phyloP scores from a whole-genome alignment of 2,797 vertebrate genomes.

The Eulemur mongoz region DNA sequence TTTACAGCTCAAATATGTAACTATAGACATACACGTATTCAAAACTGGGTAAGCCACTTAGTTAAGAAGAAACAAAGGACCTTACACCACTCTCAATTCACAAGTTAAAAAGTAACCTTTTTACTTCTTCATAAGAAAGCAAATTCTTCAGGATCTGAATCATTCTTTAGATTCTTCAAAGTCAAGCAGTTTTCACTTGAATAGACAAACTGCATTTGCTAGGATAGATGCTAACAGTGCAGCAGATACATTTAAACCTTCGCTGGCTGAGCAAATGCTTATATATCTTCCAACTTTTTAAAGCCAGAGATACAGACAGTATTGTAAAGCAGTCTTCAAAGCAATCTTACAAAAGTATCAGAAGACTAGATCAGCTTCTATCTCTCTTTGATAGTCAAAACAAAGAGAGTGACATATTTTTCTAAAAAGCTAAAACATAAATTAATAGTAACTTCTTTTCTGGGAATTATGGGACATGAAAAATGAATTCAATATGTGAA shows the following conservation, averaged over 20 bases:
- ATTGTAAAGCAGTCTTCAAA: not conserved
- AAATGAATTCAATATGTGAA: not conserved
- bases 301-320: not conserved
- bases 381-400: not conserved
- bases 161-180: not conserved
- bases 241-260: not conserved
- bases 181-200: not conserved
- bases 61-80: not conserved
- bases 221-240: not conserved
- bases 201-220: not conserved
- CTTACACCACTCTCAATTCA: not conserved
- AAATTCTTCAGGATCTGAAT: not conserved
- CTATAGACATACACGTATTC: not conserved
- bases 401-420: not conserved
- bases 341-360: not conserved
- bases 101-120: not conserved
- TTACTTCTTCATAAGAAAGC: conserved; percentile 30
- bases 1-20: not conserved
- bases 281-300: not conserved
- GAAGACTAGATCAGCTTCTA: not conserved
- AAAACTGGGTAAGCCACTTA: not conserved
- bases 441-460: not conserved
- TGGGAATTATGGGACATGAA: not conserved
- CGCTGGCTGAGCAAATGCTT: not conserved
- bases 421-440: not conserved